Evolutionary conservation across 2,113 vertebrate species (phyloP).

Genomic region (Phyllostomus hastatus): DNA sequence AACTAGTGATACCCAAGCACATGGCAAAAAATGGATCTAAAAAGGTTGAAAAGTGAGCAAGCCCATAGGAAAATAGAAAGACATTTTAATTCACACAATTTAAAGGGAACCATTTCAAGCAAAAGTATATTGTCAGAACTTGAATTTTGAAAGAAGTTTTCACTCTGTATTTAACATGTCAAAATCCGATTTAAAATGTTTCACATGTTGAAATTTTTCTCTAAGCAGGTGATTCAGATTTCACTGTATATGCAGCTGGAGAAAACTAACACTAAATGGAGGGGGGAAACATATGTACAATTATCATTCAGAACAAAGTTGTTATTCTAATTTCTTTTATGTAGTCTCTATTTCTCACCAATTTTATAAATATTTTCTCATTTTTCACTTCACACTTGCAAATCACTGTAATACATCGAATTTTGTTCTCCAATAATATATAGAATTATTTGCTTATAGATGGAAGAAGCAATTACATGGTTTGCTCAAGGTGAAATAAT

Average conservation of each 20-base stretch:
- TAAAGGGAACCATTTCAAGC: background rate
- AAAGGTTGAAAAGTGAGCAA: background rate
- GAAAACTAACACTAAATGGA: conserved; percentile 23
- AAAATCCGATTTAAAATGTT: conserved; percentile 14
- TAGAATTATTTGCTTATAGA: background rate
- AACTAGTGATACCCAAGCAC: background rate
- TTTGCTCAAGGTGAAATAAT: background rate
- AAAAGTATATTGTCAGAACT: background rate
- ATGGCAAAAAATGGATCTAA: background rate
- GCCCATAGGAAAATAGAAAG: background rate
- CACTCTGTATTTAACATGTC: background rate
- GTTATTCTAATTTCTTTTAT: background rate
- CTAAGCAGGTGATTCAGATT: background rate
- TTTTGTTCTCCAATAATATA: background rate
- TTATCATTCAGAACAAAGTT: background rate
- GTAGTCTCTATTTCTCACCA: background rate
- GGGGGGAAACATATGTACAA: background rate
- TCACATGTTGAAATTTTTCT: background rate
- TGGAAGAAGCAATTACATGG: background rate
- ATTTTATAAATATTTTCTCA: conserved; percentile 6
- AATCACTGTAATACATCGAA: background rate
- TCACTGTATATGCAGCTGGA: background rate
- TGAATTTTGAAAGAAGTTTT: conserved; percentile 31
- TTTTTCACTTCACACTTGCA: background rate
- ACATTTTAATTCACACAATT: background rate